A percentile compares a stretch with the other conserved stretches of the same genome.
phyloP scores from a whole-genome alignment of 2,888 invertebrate genomes.

The Drosophila seclusa region DNA sequence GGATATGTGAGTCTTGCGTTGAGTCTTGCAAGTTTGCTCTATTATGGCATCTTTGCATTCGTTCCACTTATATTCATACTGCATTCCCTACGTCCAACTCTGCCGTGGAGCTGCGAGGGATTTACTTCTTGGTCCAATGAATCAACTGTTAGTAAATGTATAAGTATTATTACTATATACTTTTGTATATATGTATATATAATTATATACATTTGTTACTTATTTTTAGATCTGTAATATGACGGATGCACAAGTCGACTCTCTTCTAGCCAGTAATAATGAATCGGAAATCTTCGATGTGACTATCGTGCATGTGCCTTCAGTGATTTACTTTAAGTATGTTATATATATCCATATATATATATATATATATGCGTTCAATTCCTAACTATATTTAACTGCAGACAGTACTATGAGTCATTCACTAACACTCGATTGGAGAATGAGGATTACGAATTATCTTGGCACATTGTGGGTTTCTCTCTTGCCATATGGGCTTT shows the following conservation, averaged over 20 bases:
- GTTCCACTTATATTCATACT: conserved; percentile 92
- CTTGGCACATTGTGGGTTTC: conserved; percentile 71
- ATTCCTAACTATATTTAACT: not conserved
- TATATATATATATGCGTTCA: not conserved
- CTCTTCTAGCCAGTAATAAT: not conserved
- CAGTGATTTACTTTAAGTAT: conserved; percentile 73
- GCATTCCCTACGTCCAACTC: conserved; percentile 88
- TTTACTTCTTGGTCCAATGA: conserved; percentile 41
- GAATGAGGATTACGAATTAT: conserved; percentile 38
- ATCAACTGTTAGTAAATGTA: conserved; percentile 43
- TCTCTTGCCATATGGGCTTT: conserved; percentile 66
- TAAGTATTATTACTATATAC: not conserved
- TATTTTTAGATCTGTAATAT: conserved; percentile 51
- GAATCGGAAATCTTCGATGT: not conserved
- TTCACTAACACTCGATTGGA: accelerated
- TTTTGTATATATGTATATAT: not conserved
- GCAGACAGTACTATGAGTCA: conserved; percentile 31
- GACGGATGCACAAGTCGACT: not conserved
- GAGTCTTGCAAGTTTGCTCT: conserved; percentile 91
- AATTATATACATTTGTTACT: accelerated
- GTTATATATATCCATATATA: not conserved
- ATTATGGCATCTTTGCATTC: conserved; percentile 93
- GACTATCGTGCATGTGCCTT: conserved; percentile 59
- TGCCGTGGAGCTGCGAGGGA: conserved; percentile 93
- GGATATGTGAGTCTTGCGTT: conserved; percentile 92